Evolutionary conservation across 2,113 vertebrate genomes (phyloP).

Genomic region (Pagrus major): DNA sequence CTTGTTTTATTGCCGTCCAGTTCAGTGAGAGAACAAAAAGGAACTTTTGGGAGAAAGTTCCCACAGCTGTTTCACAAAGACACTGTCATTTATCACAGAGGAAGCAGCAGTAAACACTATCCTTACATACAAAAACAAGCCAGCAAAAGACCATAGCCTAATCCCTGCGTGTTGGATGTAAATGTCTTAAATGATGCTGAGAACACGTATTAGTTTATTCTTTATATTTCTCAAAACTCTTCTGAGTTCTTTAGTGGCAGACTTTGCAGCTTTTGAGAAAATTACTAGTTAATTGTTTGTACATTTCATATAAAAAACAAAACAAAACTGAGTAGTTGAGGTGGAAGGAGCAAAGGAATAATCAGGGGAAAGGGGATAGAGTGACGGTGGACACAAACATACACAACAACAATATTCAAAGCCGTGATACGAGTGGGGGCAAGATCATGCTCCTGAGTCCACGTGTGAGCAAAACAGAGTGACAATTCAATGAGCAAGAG

Average conservation of each 20-base stretch:
- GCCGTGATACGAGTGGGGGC: constrained; percentile 40
- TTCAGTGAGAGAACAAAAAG: constrained; percentile 45
- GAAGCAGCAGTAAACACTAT: constrained; percentile 55
- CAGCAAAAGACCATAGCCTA: constrained; percentile 48
- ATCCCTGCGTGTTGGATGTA: constrained; percentile 51
- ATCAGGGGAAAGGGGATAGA: constrained; percentile 6
- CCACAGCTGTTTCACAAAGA: constrained; percentile 32
- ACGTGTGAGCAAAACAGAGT: constrained; percentile 52
- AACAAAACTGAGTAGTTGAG: constrained; percentile 18
- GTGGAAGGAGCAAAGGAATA: constrained; percentile 23
- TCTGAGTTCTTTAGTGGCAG: constrained; percentile 57
- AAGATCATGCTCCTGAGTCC: constrained; percentile 79
- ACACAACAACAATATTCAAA: constrained; percentile 63
- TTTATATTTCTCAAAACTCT: constrained; percentile 45
- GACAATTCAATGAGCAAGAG: constrained; percentile 31
- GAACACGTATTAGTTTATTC: constrained; percentile 43
- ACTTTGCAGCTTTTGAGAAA: constrained; percentile 66
- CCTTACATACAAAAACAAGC: constrained; percentile 57
- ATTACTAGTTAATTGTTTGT: constrained; percentile 49
- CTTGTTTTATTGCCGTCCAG: constrained; percentile 58
- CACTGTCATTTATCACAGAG: constrained; percentile 51
- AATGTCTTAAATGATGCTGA: constrained; percentile 48
- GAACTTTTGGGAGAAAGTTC: constrained; percentile 31
- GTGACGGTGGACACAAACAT: constrained; percentile 50
- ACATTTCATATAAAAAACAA: constrained; percentile 48